A percentile compares a stretch with the other conserved stretches of the same genome.
phyloP scores from a whole-genome alignment of 2,888 invertebrate species.

The Gari tellinella region DNA sequence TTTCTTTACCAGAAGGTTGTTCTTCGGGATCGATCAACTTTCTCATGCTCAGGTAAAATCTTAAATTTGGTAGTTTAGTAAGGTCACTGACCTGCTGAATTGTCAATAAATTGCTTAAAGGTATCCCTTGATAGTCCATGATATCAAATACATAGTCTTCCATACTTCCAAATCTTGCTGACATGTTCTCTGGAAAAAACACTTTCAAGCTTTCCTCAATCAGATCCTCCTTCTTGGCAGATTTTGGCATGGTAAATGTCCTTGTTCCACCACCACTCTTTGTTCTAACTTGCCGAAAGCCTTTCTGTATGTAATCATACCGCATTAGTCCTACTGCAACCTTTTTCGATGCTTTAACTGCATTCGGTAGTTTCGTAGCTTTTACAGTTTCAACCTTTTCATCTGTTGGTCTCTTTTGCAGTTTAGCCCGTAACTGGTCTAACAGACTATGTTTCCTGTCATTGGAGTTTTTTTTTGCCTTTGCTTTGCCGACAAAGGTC shows the following conservation, averaged over 20 bases:
- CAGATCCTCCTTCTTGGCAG: constrained; percentile 1
- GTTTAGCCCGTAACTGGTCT: constrained; percentile 8
- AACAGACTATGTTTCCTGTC: constrained; percentile 2
- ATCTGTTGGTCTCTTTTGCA: not conserved
- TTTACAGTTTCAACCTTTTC: not conserved
- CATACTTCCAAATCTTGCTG: constrained; percentile 3
- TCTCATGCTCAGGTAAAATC: constrained; percentile 35
- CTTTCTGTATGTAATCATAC: constrained; percentile 20
- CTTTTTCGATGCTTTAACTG: constrained; percentile 16
- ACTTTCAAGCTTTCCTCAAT: not conserved
- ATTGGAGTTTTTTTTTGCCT: constrained; percentile 3
- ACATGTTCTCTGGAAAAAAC: constrained; percentile 18
- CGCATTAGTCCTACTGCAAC: constrained; percentile 13
- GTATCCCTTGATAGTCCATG: constrained; percentile 20
- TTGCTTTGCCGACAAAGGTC: constrained; percentile 1
- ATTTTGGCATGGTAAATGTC: not conserved
- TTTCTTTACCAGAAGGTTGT: not conserved
- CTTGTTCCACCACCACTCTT: constrained; percentile 24
- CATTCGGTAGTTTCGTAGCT: constrained; percentile 16
- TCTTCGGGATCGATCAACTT: constrained; percentile 13
- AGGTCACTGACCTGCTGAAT: constrained; percentile 26
- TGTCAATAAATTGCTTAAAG: constrained; percentile 9
- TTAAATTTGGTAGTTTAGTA: constrained; percentile 21
- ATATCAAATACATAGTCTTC: constrained; percentile 19
- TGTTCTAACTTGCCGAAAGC: constrained; percentile 15